These are phyloP conservation scores for Odontothrips loti DNA, from an alignment of 2,888 invertebrate genomes.

Conservation along the genomic window DNA sequence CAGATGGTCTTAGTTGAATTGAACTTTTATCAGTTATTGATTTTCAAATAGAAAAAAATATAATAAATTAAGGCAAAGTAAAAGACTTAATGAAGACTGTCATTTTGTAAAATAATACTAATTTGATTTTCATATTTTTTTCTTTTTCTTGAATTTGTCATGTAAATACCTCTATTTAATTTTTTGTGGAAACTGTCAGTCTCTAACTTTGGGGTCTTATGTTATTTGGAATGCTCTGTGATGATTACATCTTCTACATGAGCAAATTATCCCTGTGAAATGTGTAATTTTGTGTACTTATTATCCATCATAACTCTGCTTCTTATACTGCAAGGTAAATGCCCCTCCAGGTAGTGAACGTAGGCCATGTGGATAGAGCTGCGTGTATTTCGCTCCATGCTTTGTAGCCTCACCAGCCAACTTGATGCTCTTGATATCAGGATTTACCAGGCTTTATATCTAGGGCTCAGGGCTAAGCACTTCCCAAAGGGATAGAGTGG, in stretches of 20 bases:
- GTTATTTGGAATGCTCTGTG: neutral
- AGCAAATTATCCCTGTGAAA: neutral
- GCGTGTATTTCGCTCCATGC: slow-evolving; percentile 22
- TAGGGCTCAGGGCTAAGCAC: slow-evolving; percentile 14
- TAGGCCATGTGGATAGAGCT: slow-evolving; percentile 24
- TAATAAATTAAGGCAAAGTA: too few relatives aligned
- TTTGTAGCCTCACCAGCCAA: slow-evolving; percentile 17
- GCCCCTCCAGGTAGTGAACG: slow-evolving; percentile 19
- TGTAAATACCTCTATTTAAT: neutral
- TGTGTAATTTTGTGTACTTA: neutral
- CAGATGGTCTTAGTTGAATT: too few relatives aligned
- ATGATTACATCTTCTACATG: neutral
- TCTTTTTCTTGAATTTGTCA: neutral
- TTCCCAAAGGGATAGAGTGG: slow-evolving; percentile 1
- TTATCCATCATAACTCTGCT: neutral
- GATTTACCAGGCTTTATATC: neutral
- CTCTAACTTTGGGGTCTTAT: neutral
- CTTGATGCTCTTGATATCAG: neutral
- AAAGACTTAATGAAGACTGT: too few relatives aligned
- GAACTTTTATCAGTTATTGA: too few relatives aligned
- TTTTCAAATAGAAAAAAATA: too few relatives aligned
- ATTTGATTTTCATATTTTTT: neutral
- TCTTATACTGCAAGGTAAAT: neutral
- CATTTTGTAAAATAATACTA: too few relatives aligned
- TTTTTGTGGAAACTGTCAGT: neutral